Conservation (phyloP, 1,140 invertebrate genomes). For the Drosophila obscura region DNA sequence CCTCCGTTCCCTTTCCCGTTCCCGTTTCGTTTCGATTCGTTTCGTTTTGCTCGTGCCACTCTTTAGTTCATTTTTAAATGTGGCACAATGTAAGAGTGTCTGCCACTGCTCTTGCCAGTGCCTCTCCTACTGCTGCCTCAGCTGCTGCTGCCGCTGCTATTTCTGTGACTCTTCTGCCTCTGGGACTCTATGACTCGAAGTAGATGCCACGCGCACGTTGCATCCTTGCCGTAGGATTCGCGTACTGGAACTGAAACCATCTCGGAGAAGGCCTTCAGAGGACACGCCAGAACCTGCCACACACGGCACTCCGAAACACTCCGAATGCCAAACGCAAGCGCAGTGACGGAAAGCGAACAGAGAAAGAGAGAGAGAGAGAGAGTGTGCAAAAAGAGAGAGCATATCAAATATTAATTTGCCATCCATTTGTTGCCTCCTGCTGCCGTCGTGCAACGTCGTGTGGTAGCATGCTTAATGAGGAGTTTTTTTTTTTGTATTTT, state of each 20-base stretch:
- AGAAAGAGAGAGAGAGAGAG: background rate
- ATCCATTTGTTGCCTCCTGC: constrained; percentile 55
- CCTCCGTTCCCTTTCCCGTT: constrained; percentile 10
- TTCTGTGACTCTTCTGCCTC: constrained; percentile 13
- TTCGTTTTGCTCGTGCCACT: constrained; percentile 21
- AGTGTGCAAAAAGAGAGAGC: constrained; percentile 4
- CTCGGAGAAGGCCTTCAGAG: constrained; percentile 3
- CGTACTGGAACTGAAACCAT: constrained; percentile 76
- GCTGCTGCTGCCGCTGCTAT: constrained; percentile 15
- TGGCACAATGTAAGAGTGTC: constrained; percentile 59
- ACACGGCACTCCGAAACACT: constrained; percentile 31
- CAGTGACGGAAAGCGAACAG: background rate
- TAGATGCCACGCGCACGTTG: constrained; percentile 48
- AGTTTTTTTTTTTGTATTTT: constrained; percentile 30
- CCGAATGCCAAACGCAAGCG: constrained; percentile 45
- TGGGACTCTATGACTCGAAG: constrained; percentile 6
- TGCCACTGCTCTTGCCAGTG: constrained; percentile 15
- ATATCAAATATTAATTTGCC: constrained; percentile 72
- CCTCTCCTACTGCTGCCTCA: constrained; percentile 28
- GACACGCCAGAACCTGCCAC: background rate
- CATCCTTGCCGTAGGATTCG: constrained; percentile 77
- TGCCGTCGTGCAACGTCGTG: constrained; percentile 9
- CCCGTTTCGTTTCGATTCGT: constrained; percentile 17
- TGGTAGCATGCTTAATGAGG: constrained; percentile 65
- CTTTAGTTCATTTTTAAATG: constrained; percentile 70